Evolutionary conservation across 92 coral and sea anemone genomes (phyloP), one percentile per base, ranked within the genome.

Genomic region (Parazoanthus swiftii): DNA sequence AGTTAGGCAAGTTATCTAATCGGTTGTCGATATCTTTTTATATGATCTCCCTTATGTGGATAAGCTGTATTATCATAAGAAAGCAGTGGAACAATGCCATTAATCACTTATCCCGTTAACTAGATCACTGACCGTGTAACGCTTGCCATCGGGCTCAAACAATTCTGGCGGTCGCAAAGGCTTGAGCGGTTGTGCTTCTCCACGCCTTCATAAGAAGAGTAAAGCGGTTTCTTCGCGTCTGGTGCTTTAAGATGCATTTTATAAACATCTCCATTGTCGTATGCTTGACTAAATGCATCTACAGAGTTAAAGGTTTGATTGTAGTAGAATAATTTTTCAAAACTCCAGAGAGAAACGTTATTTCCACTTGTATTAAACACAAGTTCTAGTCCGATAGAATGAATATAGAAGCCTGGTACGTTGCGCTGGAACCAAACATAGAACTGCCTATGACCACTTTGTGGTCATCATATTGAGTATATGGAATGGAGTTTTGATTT

Each of bases 401-500:
- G 92, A n/a, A 89, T 5, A 77, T 91, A 89, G 20, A 21, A 70
- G 14, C 95, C 98, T 10, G 85, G 84, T 23, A 79, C 74, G 2
- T 90, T 29, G 9, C 98, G 93, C 79, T 80, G 23, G 65, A 94
- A 83, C 88, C 89, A 88, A 4, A 88, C 54, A 93, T 94, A 94
- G 18, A 68, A 56, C 54, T 88, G 85, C 37, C 89, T 90, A 39
- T 91, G 85, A 42, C 93, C 95, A 23, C 85, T 81, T 71, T 90
- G 91, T 72, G 92, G 90, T 44, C 95, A 88, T 63, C 95, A 94
- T 63, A 91, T 94, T n/a, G 95, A 93, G 78, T 94, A 93, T 94
- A 91, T 94, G 98, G 98, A 93, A 4, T 94, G 98, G 95, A 94
- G 98, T 83, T 93, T 94, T 81, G 95, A 94, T 63, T 94, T 94